Percentiles rank a stretch among this genome's conserved stretches.
Evolutionary conservation across 1,140 invertebrate species (phyloP).

Genomic region (Chelonus insularis): DNA sequence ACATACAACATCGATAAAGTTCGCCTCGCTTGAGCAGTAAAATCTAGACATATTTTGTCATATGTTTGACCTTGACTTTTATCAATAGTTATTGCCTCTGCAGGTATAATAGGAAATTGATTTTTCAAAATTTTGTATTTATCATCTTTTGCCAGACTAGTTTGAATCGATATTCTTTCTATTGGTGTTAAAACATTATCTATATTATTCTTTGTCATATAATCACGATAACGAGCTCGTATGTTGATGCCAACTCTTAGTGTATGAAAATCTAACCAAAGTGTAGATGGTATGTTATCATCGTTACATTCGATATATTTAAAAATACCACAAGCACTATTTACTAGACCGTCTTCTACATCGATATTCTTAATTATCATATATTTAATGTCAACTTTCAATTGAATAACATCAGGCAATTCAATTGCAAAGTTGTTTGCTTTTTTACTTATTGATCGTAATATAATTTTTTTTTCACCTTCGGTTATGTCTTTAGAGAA

Average conservation of each 20-base stretch:
- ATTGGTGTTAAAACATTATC: conserved; percentile 7
- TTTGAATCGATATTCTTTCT: neutral
- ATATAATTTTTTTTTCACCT: neutral
- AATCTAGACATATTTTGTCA: conserved; percentile 13
- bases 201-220: conserved; percentile 8
- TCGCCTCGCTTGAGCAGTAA: neutral
- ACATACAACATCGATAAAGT: neutral
- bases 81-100: conserved; percentile 21
- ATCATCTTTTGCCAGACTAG: neutral
- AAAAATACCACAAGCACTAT: conserved; percentile 20
- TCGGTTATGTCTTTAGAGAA: neutral
- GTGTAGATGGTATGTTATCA: neutral
- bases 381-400: neutral
- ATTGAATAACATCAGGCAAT: neutral
- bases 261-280: conserved; percentile 19
- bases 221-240: neutral
- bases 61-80: conserved; percentile 19
- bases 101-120: conserved; percentile 15
- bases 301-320: conserved; percentile 3
- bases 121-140: conserved; percentile 4
- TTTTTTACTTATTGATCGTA: neutral
- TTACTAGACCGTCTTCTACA: conserved; percentile 23
- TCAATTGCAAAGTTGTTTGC: neutral
- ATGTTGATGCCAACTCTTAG: conserved; percentile 12
- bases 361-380: conserved; percentile 16